Evolutionary conservation across 2,888 invertebrate species (phyloP).

Genomic region (Mythimna lalbum): DNA sequence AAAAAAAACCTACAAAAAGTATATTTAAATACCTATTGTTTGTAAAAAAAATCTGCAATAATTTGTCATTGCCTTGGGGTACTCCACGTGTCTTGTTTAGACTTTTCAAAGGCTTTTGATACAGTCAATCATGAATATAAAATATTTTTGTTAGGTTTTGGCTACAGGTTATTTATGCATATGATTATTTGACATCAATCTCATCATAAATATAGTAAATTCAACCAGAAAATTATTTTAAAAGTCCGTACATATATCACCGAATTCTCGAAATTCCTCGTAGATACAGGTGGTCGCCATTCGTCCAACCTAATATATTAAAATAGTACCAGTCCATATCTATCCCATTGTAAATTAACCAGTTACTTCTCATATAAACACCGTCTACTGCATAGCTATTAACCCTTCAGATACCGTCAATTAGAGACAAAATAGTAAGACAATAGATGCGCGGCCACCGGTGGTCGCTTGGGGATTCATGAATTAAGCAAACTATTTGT

Average conservation of each 20-base stretch:
- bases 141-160: conserved; percentile 2
- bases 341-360: not conserved
- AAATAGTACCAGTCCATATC: not conserved
- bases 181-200: not conserved
- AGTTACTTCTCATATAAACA: not conserved
- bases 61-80: conserved; percentile 12
- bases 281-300: conserved; percentile 8
- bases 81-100: conserved; percentile 10
- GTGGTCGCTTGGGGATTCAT: too few species aligned
- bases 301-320: not conserved
- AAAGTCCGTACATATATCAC: not conserved
- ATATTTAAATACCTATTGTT: not conserved
- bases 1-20: not conserved
- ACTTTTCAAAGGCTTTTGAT: conserved; percentile 15
- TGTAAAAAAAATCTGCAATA: conserved; percentile 1
- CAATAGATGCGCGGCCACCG: too few species aligned
- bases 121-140: not conserved
- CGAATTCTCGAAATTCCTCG: conserved; percentile 3
- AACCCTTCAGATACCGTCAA: too few species aligned
- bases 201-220: not conserved
- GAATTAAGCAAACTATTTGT: too few species aligned
- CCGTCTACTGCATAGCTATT: not conserved
- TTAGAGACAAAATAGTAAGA: too few species aligned
- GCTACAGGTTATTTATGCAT: not conserved
- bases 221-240: not conserved